Evolutionary conservation across 2,888 invertebrate species (phyloP).

Genomic region (Hydroisotoma schaefferi): DNA sequence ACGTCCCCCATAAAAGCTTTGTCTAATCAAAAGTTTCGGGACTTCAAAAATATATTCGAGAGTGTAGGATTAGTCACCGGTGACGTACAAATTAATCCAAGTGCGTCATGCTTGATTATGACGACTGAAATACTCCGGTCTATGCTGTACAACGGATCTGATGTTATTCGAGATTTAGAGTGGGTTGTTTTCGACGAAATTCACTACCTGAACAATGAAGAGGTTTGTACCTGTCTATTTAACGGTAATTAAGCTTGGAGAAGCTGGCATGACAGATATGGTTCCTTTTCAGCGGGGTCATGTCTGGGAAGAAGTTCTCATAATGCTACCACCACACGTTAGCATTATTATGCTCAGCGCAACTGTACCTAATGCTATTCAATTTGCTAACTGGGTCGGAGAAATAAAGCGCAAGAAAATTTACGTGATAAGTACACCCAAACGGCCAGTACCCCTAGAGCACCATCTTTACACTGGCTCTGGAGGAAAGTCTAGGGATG

Average conservation of each 20-base stretch:
- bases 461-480: slow-evolving; percentile 86
- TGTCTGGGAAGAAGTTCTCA: slow-evolving; percentile 99
- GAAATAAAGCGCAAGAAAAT: slow-evolving; percentile 77
- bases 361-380: slow-evolving; percentile 93
- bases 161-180: slow-evolving; percentile 91
- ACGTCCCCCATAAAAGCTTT: slow-evolving; percentile 99
- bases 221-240: slow-evolving; percentile 59
- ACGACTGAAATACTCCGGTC: slow-evolving; percentile 97
- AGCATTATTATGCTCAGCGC: slow-evolving; percentile 96
- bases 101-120: slow-evolving; percentile 95
- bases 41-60: slow-evolving; percentile 87
- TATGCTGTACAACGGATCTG: slow-evolving; percentile 91
- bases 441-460: slow-evolving; percentile 91
- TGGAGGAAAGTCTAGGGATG: slow-evolving; percentile 63
- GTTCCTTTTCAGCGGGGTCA: slow-evolving; percentile 71
- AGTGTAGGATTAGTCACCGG: slow-evolving; percentile 93
- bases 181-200: slow-evolving; percentile 99
- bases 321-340: slow-evolving; percentile 89
- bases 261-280: not conserved
- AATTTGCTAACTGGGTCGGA: slow-evolving; percentile 93
- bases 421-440: slow-evolving; percentile 87
- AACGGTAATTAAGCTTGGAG: slow-evolving; percentile 6
- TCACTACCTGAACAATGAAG: slow-evolving; percentile 95
- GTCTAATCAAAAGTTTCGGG: slow-evolving; percentile 97
- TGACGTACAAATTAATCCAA: slow-evolving; percentile 91